These are phyloP conservation scores for Himalopsyche japonica DNA, from an alignment of 2,888 invertebrate genomes.

Conservation along the genomic window DNA sequence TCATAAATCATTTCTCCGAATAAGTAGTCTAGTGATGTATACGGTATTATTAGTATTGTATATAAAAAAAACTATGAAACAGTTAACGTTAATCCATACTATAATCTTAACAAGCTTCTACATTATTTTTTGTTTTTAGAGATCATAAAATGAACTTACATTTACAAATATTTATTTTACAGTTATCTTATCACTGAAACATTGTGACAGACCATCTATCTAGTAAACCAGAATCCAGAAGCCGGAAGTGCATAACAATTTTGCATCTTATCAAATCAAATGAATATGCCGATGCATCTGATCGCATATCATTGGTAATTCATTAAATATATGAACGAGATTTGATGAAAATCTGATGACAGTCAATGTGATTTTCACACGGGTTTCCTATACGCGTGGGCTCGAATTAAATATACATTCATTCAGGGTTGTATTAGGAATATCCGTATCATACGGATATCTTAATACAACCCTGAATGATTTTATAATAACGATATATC, in stretches of 20 bases:
- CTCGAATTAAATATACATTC: neutral
- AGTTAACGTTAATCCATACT: no score
- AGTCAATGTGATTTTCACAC: slow-evolving; percentile 15
- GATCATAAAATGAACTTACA: no score
- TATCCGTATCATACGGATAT: no score
- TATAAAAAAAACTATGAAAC: no score
- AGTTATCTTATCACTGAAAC: neutral
- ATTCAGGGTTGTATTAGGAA: no score
- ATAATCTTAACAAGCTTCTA: no score
- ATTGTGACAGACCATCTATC: neutral
- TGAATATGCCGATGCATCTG: slow-evolving; percentile 9
- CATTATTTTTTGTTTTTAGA: no score
- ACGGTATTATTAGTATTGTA: no score
- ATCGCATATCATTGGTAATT: slow-evolving; percentile 3
- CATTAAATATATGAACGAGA: slow-evolving; percentile 16
- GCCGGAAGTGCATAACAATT: slow-evolving; percentile 2
- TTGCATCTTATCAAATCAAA: neutral
- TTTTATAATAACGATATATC: no score
- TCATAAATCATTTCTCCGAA: no score
- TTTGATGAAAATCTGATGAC: slow-evolving; percentile 15
- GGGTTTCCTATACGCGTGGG: slow-evolving; percentile 9
- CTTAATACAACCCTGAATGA: no score
- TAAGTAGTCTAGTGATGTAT: no score
- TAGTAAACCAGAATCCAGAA: neutral
- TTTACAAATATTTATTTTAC: neutral